Percentiles rank a stretch among this genome's conserved stretches.
Conservation (phyloP, 1,140 invertebrate species). For the Panulirus ornatus region DNA sequence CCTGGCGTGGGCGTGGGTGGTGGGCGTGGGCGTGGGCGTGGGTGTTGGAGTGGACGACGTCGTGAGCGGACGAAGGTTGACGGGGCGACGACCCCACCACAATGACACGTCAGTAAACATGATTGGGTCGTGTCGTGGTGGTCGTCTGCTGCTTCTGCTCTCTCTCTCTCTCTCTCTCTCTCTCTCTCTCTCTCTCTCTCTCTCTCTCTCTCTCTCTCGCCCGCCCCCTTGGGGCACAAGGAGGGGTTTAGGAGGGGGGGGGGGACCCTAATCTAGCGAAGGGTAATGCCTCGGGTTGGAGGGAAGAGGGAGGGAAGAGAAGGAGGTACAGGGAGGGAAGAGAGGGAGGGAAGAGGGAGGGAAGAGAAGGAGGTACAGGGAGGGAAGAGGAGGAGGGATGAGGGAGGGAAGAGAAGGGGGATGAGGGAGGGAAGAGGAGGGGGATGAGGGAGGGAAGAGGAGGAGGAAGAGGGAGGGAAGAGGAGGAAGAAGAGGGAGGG, state of each 20-base stretch:
- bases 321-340: not conserved
- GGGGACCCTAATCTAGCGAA: not conserved
- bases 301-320: not conserved
- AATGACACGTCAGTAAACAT: too few relatives aligned
- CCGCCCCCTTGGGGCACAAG: too few relatives aligned
- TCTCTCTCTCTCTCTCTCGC: not conserved
- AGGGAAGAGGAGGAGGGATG: not conserved
- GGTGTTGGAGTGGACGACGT: too few relatives aligned
- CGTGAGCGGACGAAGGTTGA: too few relatives aligned
- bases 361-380: not conserved
- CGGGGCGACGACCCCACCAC: too few relatives aligned
- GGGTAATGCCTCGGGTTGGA: not conserved
- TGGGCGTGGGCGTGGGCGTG: too few relatives aligned
- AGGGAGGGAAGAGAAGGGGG: not conserved
- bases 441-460: not conserved
- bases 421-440: not conserved
- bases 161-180: not conserved
- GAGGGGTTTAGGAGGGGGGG: not conserved
- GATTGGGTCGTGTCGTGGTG: too few relatives aligned
- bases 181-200: not conserved
- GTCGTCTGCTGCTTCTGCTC: not conserved
- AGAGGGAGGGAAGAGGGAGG: not conserved
- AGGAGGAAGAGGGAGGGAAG: not conserved
- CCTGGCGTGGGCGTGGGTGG: too few relatives aligned
- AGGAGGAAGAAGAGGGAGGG: too few relatives aligned